phyloP scores from a whole-genome alignment of 2,113 vertebrate species.

The Cettia cetti region DNA sequence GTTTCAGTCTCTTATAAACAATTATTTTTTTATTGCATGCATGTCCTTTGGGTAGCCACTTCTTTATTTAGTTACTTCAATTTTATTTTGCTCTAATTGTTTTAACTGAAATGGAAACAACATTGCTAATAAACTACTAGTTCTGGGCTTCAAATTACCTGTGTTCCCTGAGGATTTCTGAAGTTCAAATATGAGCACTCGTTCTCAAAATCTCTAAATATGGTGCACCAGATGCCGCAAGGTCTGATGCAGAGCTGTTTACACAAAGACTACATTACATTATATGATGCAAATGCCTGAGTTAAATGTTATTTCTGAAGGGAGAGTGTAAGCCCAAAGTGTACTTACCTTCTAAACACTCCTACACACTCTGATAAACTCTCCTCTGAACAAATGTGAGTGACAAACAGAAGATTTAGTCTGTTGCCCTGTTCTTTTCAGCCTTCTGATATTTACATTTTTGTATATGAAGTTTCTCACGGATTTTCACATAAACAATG shows the following conservation, averaged over 20 bases:
- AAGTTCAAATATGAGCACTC: neutral
- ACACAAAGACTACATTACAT: neutral
- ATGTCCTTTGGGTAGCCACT: neutral
- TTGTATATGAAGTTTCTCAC: too few relatives aligned
- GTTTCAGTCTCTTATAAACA: neutral
- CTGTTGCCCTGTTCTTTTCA: too few relatives aligned
- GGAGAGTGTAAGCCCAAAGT: neutral
- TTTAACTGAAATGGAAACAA: neutral
- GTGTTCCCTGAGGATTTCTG: neutral
- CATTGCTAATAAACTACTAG: neutral
- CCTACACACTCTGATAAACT: neutral
- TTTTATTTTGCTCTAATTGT: neutral
- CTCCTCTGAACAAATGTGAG: neutral
- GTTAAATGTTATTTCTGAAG: neutral
- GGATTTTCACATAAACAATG: too few relatives aligned
- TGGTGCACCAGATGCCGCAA: accelerated
- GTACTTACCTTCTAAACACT: neutral
- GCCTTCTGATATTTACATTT: too few relatives aligned
- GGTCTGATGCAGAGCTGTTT: neutral
- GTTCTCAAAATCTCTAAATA: neutral
- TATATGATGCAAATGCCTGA: neutral
- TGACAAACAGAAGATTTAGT: neutral
- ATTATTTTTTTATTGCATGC: neutral
- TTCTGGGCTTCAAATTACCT: neutral
- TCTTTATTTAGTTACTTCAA: neutral